A percentile compares a stretch with the other conserved stretches of the same genome.
These are phyloP conservation scores for Gymnosoma rotundatum DNA, from an alignment of 2,888 invertebrate species.

Conservation along the genomic window DNA sequence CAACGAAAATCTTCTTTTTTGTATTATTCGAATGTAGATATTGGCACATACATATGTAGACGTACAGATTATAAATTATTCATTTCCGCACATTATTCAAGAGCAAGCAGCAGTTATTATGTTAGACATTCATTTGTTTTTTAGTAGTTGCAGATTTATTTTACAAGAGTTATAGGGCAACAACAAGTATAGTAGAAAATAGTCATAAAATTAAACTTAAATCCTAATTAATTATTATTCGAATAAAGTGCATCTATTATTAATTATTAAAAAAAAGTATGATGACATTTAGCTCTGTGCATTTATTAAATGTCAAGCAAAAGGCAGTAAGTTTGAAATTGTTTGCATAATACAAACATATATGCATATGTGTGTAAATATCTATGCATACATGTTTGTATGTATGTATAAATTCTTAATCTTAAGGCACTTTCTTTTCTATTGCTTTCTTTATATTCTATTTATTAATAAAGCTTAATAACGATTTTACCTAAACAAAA, in stretches of 20 bases:
- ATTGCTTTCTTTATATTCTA: slow-evolving; percentile 25
- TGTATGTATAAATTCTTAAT: not conserved
- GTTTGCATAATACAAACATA: too few relatives aligned
- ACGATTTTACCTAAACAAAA: slow-evolving; percentile 67
- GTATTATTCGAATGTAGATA: slow-evolving; percentile 42
- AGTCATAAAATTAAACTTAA: slow-evolving; percentile 31
- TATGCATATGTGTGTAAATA: too few relatives aligned
- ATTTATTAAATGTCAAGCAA: slow-evolving; percentile 22
- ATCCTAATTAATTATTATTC: slow-evolving; percentile 44
- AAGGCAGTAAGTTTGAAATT: slow-evolving; percentile 21
- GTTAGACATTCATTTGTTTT: too few relatives aligned
- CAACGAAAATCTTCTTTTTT: slow-evolving; percentile 41
- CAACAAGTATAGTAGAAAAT: slow-evolving; percentile 14
- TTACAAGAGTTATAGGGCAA: not conserved
- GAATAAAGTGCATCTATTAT: slow-evolving; percentile 20
- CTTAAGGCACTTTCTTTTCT: slow-evolving; percentile 9
- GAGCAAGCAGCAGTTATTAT: not conserved
- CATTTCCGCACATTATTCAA: not conserved
- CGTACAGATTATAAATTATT: slow-evolving; percentile 29
- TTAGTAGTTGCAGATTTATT: not conserved
- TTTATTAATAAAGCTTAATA: slow-evolving; percentile 71
- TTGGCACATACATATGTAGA: slow-evolving; percentile 58
- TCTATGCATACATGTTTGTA: not conserved
- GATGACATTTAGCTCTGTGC: not conserved
- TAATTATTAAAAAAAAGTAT: slow-evolving; percentile 26